Conservation (phyloP, 1,140 invertebrate genomes). For the Zaprionus ghesquierei region DNA sequence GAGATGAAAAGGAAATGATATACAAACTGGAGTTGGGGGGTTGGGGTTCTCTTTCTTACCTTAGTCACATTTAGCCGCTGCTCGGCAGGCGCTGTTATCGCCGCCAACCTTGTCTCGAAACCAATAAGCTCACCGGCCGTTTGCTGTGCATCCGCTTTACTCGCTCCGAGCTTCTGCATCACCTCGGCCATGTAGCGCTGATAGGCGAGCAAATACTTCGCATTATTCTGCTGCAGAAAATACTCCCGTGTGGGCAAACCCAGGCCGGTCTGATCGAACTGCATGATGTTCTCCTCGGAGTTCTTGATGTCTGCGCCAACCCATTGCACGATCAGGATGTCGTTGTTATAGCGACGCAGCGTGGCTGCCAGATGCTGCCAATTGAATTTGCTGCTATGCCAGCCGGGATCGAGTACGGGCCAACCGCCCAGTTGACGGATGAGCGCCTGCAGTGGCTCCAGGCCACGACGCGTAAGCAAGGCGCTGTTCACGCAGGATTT, state of each 20-base stretch:
- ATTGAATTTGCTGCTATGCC: conserved; percentile 87
- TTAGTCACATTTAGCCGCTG: conserved; percentile 89
- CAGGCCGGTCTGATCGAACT: conserved; percentile 94
- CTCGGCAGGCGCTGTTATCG: conserved; percentile 87
- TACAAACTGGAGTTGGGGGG: neutral
- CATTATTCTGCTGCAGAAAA: conserved; percentile 88
- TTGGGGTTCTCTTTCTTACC: conserved; percentile 12
- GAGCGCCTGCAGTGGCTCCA: conserved; percentile 88
- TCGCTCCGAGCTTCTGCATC: conserved; percentile 87
- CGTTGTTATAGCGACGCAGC: conserved; percentile 91
- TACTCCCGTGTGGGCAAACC: conserved; percentile 94
- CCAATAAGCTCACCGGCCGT: conserved; percentile 90
- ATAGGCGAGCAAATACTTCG: conserved; percentile 90
- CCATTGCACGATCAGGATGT: conserved; percentile 91
- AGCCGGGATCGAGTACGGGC: conserved; percentile 89
- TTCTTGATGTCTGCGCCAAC: conserved; percentile 95
- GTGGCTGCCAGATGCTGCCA: conserved; percentile 90
- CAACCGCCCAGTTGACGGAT: conserved; percentile 91
- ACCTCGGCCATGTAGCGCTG: conserved; percentile 89
- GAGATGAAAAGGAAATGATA: neutral
- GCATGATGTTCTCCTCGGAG: conserved; percentile 92
- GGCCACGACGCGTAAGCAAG: conserved; percentile 87
- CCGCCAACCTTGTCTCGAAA: conserved; percentile 90
- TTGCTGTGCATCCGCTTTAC: conserved; percentile 84
- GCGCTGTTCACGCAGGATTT: conserved; percentile 92